phyloP scores from a whole-genome alignment of 2,888 invertebrate species.

The Thyatira batis region DNA sequence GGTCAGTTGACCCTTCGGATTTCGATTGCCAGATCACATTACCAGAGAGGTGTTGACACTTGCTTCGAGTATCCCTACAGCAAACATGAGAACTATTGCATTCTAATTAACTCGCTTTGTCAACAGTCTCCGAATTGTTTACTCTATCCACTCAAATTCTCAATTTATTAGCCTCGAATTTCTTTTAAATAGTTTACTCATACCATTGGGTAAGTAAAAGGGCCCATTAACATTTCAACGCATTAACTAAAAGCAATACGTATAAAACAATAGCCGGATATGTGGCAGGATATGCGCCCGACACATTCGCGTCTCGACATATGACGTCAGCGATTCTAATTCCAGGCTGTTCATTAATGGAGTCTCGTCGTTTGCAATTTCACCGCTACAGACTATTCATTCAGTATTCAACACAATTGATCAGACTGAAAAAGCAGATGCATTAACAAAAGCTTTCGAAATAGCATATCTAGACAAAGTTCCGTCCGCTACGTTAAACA shows the following conservation, averaged over 20 bases:
- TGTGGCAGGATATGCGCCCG: constrained; percentile 63
- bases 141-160: constrained; percentile 38
- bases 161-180: constrained; percentile 9
- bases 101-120: constrained; percentile 60
- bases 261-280: constrained; percentile 69
- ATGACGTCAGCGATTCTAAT: constrained; percentile 60
- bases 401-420: constrained; percentile 2
- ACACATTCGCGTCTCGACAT: constrained; percentile 57
- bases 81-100: constrained; percentile 58
- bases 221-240: constrained; percentile 49
- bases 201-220: constrained; percentile 9
- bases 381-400: constrained; percentile 15
- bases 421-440: background rate
- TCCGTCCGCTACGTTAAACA: constrained; percentile 69
- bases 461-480: constrained; percentile 51
- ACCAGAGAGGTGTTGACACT: constrained; percentile 67
- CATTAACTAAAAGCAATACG: constrained; percentile 34
- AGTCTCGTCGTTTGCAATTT: constrained; percentile 31
- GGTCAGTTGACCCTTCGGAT: constrained; percentile 64
- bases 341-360: constrained; percentile 44
- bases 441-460: constrained; percentile 33
- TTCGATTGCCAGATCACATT: constrained; percentile 67
- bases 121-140: constrained; percentile 40
- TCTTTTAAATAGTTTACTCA: background rate
- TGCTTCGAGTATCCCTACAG: constrained; percentile 54